Evolutionary conservation across 2,888 invertebrate genomes (phyloP), one percentile per base, ranked within the genome.

Genomic region (Dione vanillae): DNA sequence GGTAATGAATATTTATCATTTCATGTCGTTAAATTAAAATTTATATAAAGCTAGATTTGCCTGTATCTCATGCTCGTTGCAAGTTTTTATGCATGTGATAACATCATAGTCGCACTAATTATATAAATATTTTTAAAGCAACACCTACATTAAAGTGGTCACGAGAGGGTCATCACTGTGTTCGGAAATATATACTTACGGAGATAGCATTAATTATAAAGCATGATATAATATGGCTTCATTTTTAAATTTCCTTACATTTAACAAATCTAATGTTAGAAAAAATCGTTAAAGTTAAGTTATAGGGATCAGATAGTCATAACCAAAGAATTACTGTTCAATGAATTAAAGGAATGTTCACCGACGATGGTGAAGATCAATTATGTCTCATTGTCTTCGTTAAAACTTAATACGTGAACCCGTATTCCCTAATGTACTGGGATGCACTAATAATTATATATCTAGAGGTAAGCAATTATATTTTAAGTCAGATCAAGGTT

Each of bases 331-430:
- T 8, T 27, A 43, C n/a, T 16, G 45, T 27, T 20, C 20, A n/a
- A 61, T 45, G n/a, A 74, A 74, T 72, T 72, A 70, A 69, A 72
- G 67, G 69, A 68, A 66, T 49, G 67, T 67, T 70, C 68, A 66
- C 61, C 74, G 72, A 67, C 74, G 72, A 67, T 65, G 61, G 54
- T 67, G 66, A 51, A 62, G 67, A 71, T 72, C 80, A 81, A 82
- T 82, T 82, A 81, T 77, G 69, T 69, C 76, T 79, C 75, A 79
- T 80, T 79, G 78, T 71, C 74, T 78, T 78, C 76, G 79, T 83
- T 82, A 78, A 75, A 67, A 69, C 27, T 43, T 59, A 43, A 43
- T 41, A 41, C 27, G 27, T 27, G 43, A 59, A 37, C 37, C 71
- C 70, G 72, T 37, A 54, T 64, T n/a, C n/a, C n/a, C n/a, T n/a